These are phyloP conservation scores for Homarus americanus DNA, from an alignment of 1,140 invertebrate species.

Conservation along the genomic window DNA sequence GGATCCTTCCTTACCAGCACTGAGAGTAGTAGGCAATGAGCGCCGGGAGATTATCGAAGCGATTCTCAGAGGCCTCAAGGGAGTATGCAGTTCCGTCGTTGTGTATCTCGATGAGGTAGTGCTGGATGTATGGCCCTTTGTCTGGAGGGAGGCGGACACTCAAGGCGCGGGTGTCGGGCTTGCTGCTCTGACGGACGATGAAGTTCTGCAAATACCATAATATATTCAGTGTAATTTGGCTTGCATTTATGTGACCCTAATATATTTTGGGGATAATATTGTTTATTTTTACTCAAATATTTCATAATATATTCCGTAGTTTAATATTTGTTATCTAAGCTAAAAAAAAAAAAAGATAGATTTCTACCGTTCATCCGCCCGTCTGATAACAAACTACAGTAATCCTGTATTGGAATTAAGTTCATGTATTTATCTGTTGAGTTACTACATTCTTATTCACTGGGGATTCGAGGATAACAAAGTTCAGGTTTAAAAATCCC, in stretches of 20 bases:
- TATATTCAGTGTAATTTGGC: not conserved
- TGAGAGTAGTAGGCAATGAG: slow-evolving; percentile 95
- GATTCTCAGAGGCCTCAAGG: slow-evolving; percentile 94
- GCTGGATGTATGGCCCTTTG: slow-evolving; percentile 94
- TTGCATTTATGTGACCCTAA: not conserved
- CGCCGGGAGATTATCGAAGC: slow-evolving; percentile 93
- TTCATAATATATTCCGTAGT: too few species aligned
- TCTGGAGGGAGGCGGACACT: slow-evolving; percentile 92
- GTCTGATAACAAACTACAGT: too few species aligned
- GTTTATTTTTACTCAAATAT: not conserved
- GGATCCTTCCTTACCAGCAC: slow-evolving; percentile 89
- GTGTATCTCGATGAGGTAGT: slow-evolving; percentile 91
- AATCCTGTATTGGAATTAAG: too few species aligned
- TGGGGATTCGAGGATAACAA: too few species aligned
- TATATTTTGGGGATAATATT: not conserved
- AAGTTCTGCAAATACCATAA: slow-evolving; percentile 88
- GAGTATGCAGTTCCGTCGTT: slow-evolving; percentile 78
- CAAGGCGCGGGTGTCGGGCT: slow-evolving; percentile 94
- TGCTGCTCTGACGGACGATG: slow-evolving; percentile 95
- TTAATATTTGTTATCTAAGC: too few species aligned
- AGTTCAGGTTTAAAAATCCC: too few species aligned
- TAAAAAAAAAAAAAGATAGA: too few species aligned
- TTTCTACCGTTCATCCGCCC: too few species aligned
- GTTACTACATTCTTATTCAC: too few species aligned
- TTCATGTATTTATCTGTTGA: too few species aligned